Evolutionary conservation across 1,140 invertebrate species (phyloP).

Genomic region (Thaumetopoea pityocampa): DNA sequence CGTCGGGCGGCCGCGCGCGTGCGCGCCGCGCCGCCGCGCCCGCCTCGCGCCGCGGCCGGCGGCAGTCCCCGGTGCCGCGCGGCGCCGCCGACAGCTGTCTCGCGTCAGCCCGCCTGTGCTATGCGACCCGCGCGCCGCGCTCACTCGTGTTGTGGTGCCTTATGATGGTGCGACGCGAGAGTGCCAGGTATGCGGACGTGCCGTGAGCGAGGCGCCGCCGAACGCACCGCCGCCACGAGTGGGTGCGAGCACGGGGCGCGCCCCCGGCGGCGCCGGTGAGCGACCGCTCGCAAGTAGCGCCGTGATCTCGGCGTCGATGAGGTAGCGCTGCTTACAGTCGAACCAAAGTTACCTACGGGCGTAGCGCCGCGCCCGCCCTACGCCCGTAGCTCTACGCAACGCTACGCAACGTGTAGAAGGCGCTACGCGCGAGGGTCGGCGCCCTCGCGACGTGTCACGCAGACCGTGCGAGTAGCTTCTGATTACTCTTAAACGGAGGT

Average conservation of each 20-base stretch:
- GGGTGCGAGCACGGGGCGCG: constrained; percentile 59
- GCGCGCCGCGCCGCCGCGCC: constrained; percentile 52
- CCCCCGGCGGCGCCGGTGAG: constrained; percentile 64
- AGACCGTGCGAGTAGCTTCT: not conserved
- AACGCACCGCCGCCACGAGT: constrained; percentile 59
- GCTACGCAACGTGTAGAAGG: constrained; percentile 27
- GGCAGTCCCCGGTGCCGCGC: constrained; percentile 61
- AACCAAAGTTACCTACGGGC: constrained; percentile 5
- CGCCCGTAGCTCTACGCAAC: constrained; percentile 5
- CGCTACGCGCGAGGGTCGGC: constrained; percentile 22
- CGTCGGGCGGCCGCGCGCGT: constrained; percentile 32
- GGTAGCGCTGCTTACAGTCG: constrained; percentile 10
- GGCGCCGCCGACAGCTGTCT: constrained; percentile 33
- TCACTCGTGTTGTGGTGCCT: constrained; percentile 70
- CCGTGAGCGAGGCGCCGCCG: constrained; percentile 51
- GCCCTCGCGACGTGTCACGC: constrained; percentile 1
- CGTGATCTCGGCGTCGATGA: constrained; percentile 63
- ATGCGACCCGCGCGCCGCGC: constrained; percentile 70
- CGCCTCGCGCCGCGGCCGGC: constrained; percentile 42
- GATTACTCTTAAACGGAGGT: constrained; percentile 1
- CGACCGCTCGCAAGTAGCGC: constrained; percentile 54
- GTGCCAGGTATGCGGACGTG: constrained; percentile 71
- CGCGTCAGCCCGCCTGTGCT: constrained; percentile 35
- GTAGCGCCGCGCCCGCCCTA: not conserved
- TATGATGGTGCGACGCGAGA: constrained; percentile 71